These are phyloP conservation scores for Adelognathus sp. DNA, from an alignment of 2,888 invertebrate species.

Conservation along the genomic window DNA sequence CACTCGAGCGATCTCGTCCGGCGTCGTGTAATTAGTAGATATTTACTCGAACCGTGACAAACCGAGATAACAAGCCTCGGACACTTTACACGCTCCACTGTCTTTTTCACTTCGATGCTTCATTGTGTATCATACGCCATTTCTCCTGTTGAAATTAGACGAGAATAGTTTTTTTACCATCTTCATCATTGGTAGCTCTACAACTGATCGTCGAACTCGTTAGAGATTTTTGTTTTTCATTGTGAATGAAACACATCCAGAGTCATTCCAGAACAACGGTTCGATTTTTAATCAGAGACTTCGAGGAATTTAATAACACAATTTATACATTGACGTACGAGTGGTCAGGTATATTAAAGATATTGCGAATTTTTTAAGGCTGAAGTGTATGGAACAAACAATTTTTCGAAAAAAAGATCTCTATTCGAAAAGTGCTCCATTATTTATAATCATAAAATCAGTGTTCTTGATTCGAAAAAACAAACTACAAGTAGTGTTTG, in stretches of 20 bases:
- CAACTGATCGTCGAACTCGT: neutral
- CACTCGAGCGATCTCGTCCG: slow-evolving; percentile 22
- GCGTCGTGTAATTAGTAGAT: slow-evolving; percentile 54
- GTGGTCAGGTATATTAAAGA: too few species aligned
- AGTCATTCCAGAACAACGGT: neutral
- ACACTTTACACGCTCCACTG: neutral
- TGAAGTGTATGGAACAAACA: too few species aligned
- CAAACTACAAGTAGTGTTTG: too few species aligned
- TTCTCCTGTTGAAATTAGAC: neutral
- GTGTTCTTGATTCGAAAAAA: too few species aligned
- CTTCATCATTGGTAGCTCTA: neutral
- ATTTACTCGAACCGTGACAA: slow-evolving; percentile 56
- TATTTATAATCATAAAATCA: too few species aligned
- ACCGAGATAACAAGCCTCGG: slow-evolving; percentile 49
- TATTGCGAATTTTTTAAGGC: too few species aligned
- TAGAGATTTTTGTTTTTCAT: neutral
- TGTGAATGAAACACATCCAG: slow-evolving; percentile 17
- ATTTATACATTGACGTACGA: neutral
- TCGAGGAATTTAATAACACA: neutral
- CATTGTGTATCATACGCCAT: slow-evolving; percentile 29
- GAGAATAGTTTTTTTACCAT: neutral
- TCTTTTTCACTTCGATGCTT: slow-evolving; percentile 39
- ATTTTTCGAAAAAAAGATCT: too few species aligned
- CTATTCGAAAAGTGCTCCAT: too few species aligned
- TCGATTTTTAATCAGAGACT: neutral